Conservation (phyloP, 2,797 vertebrate species). For the Pseudotriccus pelzelni region DNA sequence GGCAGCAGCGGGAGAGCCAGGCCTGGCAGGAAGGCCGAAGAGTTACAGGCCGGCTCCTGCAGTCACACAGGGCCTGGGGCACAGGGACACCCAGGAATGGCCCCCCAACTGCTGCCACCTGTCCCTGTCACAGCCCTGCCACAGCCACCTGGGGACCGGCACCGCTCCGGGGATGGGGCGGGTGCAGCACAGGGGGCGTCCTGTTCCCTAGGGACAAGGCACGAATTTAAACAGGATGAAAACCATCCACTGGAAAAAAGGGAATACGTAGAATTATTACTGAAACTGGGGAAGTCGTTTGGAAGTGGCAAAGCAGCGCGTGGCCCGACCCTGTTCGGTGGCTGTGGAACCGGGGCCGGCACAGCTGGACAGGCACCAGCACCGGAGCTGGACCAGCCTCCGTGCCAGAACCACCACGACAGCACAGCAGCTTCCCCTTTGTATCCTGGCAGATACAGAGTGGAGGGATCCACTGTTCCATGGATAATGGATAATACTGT, state of each 20-base stretch:
- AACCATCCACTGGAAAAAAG: neutral
- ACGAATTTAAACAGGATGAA: neutral
- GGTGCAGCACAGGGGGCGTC: neutral
- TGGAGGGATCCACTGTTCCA: neutral
- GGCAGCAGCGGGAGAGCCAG: fast-evolving
- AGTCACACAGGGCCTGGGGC: neutral
- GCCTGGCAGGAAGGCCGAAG: neutral
- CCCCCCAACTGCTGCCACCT: neutral
- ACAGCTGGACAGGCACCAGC: neutral
- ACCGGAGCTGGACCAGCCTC: neutral
- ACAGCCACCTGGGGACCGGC: neutral
- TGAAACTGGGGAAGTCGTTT: neutral
- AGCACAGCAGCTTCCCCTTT: neutral
- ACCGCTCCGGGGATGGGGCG: neutral
- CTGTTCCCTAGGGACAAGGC: conserved; percentile 27
- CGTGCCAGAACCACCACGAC: fast-evolving
- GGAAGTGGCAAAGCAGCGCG: neutral
- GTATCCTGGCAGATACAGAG: neutral
- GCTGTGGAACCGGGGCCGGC: neutral
- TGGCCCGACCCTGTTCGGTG: neutral
- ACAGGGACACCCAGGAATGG: neutral
- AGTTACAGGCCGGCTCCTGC: neutral
- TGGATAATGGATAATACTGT: fast-evolving
- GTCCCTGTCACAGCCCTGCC: neutral
- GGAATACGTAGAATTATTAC: neutral